Conservation (phyloP, 2,113 vertebrate genomes). For the Nipponia nippon region DNA sequence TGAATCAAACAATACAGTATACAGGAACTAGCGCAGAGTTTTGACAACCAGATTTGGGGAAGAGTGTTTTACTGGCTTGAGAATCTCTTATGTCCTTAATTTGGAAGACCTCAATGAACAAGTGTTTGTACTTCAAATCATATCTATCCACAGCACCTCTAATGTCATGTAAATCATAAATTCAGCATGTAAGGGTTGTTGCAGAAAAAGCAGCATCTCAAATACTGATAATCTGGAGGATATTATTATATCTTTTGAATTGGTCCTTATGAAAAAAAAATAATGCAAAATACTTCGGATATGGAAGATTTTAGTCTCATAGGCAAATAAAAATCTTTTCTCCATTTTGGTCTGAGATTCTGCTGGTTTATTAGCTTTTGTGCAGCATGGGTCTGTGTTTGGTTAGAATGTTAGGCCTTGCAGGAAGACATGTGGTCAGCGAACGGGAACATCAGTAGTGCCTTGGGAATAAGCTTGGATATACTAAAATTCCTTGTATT, state of each 20-base stretch:
- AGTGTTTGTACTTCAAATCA: background rate
- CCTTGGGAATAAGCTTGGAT: background rate
- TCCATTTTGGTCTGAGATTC: background rate
- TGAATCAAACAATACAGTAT: background rate
- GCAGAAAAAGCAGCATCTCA: background rate
- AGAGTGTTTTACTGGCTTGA: background rate
- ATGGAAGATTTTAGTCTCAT: background rate
- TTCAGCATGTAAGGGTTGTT: background rate
- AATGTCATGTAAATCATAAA: background rate
- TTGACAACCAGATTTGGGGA: background rate
- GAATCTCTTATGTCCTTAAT: background rate
- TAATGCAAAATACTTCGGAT: background rate
- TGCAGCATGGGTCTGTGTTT: background rate
- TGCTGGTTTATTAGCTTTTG: background rate
- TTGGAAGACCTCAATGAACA: background rate
- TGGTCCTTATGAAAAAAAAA: background rate
- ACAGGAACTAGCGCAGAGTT: background rate
- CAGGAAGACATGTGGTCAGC: background rate
- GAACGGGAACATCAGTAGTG: background rate
- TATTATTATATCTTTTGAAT: background rate
- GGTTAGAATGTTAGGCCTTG: background rate
- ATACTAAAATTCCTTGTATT: background rate
- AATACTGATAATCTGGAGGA: background rate
- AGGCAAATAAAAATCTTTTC: background rate
- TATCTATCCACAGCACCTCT: background rate